These are phyloP conservation scores for Herpetotheres cachinnans DNA, from an alignment of 2,113 vertebrate species.

Conservation along the genomic window DNA sequence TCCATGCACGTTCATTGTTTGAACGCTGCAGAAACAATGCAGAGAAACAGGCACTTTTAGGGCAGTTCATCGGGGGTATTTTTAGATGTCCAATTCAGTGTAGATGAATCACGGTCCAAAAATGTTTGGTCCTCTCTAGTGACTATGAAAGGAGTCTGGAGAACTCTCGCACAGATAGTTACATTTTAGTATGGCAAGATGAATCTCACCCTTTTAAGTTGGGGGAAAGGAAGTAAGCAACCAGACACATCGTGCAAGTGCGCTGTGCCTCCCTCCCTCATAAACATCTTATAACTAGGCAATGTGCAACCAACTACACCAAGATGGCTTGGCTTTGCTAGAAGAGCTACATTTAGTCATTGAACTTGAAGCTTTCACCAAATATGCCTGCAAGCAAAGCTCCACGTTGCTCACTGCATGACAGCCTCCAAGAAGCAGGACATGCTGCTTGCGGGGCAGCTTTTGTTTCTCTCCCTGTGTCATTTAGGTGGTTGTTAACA, in stretches of 20 bases:
- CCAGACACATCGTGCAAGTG: background rate
- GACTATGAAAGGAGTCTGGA: slow-evolving; percentile 20
- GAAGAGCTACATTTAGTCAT: background rate
- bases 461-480: background rate
- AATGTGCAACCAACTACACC: background rate
- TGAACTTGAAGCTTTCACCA: background rate
- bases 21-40: slow-evolving; percentile 19
- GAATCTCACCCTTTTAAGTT: background rate
- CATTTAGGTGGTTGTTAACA: background rate
- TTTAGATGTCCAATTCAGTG: background rate
- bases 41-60: slow-evolving; percentile 19
- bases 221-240: background rate
- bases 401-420: accelerated
- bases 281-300: background rate
- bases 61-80: background rate
- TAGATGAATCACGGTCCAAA: background rate
- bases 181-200: background rate
- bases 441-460: background rate
- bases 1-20: background rate
- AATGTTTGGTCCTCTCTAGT: background rate
- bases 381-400: background rate
- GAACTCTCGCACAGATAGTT: background rate
- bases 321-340: background rate
- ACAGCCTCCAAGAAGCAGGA: background rate
- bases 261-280: background rate